phyloP scores from a whole-genome alignment of 2,888 invertebrate species.

The Diloba caeruleocephala region DNA sequence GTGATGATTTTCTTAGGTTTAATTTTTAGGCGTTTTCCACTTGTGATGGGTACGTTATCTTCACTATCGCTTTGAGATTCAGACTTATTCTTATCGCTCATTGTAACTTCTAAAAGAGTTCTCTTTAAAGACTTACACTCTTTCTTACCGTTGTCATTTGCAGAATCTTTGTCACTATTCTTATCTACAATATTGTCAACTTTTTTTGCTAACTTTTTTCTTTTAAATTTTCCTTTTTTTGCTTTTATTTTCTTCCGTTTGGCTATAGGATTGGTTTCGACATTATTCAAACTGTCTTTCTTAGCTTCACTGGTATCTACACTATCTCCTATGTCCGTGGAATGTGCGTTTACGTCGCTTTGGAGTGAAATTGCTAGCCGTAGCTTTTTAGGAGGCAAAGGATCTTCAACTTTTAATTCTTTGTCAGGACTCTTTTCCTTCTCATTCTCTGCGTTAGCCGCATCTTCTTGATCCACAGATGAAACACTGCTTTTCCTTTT shows the following conservation, averaged over 20 bases:
- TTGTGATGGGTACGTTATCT: slow-evolving; percentile 76
- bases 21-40: slow-evolving; percentile 83
- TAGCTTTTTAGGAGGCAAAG: slow-evolving; percentile 80
- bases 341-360: slow-evolving; percentile 77
- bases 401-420: slow-evolving; percentile 74
- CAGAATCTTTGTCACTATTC: slow-evolving; percentile 59
- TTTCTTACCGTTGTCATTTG: slow-evolving; percentile 67
- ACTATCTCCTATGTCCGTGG: slow-evolving; percentile 74
- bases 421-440: slow-evolving; percentile 73
- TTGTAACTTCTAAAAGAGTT: slow-evolving; percentile 72
- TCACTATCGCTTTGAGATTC: slow-evolving; percentile 86
- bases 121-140: slow-evolving; percentile 77
- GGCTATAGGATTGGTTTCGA: slow-evolving; percentile 60
- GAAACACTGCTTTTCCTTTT: slow-evolving; percentile 84
- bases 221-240: slow-evolving; percentile 80
- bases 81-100: slow-evolving; percentile 81
- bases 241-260: slow-evolving; percentile 83
- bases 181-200: slow-evolving; percentile 58
- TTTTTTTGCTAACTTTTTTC: slow-evolving; percentile 66
- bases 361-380: slow-evolving; percentile 80
- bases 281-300: slow-evolving; percentile 66
- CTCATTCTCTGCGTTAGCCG: slow-evolving; percentile 64
- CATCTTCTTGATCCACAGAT: slow-evolving; percentile 78
- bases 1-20: slow-evolving; percentile 84
- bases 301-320: slow-evolving; percentile 63